Evolutionary conservation across 2,888 invertebrate species (phyloP).

Genomic region (Tenthredo scrophulariae): DNA sequence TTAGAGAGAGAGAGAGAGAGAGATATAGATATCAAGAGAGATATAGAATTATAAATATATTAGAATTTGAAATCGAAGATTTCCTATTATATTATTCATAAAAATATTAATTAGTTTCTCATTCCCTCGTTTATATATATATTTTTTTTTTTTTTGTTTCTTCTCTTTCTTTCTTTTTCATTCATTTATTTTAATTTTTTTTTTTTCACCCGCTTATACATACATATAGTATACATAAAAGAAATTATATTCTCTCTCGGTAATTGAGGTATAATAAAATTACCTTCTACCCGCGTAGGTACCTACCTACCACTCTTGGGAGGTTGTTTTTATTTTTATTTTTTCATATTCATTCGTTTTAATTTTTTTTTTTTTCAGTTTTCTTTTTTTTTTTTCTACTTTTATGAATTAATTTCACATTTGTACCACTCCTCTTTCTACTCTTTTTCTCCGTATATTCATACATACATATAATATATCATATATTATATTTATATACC

Average conservation of each 20-base stretch:
- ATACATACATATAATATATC: neutral
- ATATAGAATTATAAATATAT: neutral
- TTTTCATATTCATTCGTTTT: neutral
- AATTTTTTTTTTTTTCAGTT: neutral
- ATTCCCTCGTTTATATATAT: slow-evolving; percentile 14
- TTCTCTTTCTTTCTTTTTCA: neutral
- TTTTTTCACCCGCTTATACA: neutral
- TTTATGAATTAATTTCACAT: slow-evolving; percentile 38
- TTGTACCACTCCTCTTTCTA: slow-evolving; percentile 26
- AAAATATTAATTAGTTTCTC: slow-evolving; percentile 2
- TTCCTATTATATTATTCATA: neutral
- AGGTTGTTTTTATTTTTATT: neutral
- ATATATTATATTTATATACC: neutral
- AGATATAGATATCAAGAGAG: neutral
- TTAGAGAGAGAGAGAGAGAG: neutral
- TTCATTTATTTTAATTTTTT: slow-evolving; percentile 2
- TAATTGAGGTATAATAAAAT: slow-evolving; percentile 7
- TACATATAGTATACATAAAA: neutral
- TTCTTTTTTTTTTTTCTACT: neutral
- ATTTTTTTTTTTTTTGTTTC: slow-evolving; percentile 11
- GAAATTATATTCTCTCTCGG: neutral
- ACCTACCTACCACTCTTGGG: neutral
- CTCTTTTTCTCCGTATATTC: neutral
- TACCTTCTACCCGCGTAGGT: slow-evolving; percentile 5
- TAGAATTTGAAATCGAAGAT: neutral